Conservation (phyloP, 2,797 vertebrate species). For the Neostethus bicornis region DNA sequence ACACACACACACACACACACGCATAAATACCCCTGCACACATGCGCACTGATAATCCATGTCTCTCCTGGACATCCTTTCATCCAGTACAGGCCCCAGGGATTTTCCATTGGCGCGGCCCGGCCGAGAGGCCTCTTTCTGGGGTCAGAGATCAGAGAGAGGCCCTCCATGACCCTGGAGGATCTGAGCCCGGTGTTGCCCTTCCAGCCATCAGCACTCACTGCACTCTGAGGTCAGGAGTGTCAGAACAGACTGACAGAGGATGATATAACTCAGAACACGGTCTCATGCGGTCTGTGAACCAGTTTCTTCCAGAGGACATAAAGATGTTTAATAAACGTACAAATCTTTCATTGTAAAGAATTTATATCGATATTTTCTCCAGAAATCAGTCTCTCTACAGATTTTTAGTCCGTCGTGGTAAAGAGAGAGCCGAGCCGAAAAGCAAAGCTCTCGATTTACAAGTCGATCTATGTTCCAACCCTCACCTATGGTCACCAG, state of each 20-base stretch:
- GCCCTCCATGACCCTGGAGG: conserved; percentile 61
- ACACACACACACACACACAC: conserved; percentile 22
- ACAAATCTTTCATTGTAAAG: too few relatives aligned
- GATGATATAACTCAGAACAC: conserved; percentile 45
- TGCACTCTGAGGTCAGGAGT: conserved; percentile 41
- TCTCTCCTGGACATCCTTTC: conserved; percentile 70
- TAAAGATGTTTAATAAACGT: conserved; percentile 2
- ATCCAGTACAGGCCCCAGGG: conserved; percentile 69
- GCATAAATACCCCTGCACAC: conserved; percentile 21
- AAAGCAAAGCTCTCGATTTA: too few relatives aligned
- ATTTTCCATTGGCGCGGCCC: conserved; percentile 59
- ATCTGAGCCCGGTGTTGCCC: conserved; percentile 30
- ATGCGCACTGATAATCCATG: conserved; percentile 59
- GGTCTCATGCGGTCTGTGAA: conserved; percentile 14
- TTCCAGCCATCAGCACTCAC: conserved; percentile 32
- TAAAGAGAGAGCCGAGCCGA: too few relatives aligned
- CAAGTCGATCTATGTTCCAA: too few relatives aligned
- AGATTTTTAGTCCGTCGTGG: too few relatives aligned
- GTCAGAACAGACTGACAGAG: conserved; percentile 19
- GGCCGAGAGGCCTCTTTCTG: conserved; percentile 59
- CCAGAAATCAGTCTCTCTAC: too few relatives aligned
- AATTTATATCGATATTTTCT: too few relatives aligned
- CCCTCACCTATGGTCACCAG: too few relatives aligned
- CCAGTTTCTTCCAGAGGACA: not conserved
- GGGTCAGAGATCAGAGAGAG: conserved; percentile 66